Conservation (phyloP, 2,113 vertebrate genomes). For the Heterocephalus glaber region DNA sequence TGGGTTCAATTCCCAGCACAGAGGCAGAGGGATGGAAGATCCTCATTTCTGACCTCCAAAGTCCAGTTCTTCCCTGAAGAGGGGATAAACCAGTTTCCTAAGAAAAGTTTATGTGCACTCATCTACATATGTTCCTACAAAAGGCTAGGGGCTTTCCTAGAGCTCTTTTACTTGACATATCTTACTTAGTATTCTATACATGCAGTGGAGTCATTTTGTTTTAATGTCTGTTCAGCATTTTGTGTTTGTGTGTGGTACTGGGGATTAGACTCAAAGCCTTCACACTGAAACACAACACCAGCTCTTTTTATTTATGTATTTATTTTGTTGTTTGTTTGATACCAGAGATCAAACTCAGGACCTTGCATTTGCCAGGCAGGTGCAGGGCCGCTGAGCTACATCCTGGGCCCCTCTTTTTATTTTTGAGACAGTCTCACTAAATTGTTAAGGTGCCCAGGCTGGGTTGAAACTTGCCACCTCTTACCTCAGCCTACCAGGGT, state of each 20-base stretch:
- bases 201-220: background rate
- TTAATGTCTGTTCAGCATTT: background rate
- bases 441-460: background rate
- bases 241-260: background rate
- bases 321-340: background rate
- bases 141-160: background rate
- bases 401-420: background rate
- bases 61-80: background rate
- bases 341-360: no score
- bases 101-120: background rate
- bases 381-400: no score
- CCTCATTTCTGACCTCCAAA: background rate
- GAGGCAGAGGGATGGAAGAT: background rate
- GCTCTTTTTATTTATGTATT: background rate
- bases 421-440: background rate
- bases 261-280: background rate
- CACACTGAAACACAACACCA: background rate
- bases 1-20: background rate
- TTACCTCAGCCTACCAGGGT: background rate
- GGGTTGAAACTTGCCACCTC: background rate
- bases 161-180: background rate
- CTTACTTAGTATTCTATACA: background rate
- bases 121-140: background rate
- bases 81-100: background rate
- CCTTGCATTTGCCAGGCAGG: no score